phyloP scores from a whole-genome alignment of 2,113 vertebrate genomes.

The Octodon degus region DNA sequence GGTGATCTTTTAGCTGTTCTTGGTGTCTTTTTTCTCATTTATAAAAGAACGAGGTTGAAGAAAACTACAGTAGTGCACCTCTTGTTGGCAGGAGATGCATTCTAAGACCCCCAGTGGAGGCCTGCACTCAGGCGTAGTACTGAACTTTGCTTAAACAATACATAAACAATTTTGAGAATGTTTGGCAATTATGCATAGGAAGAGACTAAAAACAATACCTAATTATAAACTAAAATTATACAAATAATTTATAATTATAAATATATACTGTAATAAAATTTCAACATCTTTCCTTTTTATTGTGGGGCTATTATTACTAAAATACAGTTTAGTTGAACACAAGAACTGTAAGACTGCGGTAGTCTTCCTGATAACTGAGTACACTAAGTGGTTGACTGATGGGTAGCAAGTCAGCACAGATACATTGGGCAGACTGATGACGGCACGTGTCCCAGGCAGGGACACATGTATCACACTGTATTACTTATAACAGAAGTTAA shows the following conservation, averaged over 20 bases:
- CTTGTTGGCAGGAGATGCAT: not conserved
- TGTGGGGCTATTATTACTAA: not conserved
- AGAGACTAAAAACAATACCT: not conserved
- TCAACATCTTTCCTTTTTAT: not conserved
- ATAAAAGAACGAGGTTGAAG: not conserved
- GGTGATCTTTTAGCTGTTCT: not conserved
- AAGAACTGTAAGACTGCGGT: too few relatives aligned
- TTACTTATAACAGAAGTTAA: too few relatives aligned
- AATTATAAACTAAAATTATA: not conserved
- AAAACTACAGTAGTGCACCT: not conserved
- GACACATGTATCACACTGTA: too few relatives aligned
- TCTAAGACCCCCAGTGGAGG: not conserved
- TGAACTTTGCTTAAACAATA: not conserved
- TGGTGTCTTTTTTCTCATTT: not conserved
- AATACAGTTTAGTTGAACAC: not conserved
- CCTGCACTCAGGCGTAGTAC: not conserved
- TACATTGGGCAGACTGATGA: not conserved
- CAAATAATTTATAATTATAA: not conserved
- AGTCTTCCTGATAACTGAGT: not conserved
- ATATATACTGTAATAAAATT: not conserved
- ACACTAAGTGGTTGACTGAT: not conserved
- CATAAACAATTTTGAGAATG: not conserved
- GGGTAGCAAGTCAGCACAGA: not conserved
- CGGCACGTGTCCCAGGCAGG: not conserved
- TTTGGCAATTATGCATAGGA: not conserved